These are phyloP conservation scores for Maniola hyperantus DNA, from an alignment of 2,888 invertebrate species.

Conservation along the genomic window DNA sequence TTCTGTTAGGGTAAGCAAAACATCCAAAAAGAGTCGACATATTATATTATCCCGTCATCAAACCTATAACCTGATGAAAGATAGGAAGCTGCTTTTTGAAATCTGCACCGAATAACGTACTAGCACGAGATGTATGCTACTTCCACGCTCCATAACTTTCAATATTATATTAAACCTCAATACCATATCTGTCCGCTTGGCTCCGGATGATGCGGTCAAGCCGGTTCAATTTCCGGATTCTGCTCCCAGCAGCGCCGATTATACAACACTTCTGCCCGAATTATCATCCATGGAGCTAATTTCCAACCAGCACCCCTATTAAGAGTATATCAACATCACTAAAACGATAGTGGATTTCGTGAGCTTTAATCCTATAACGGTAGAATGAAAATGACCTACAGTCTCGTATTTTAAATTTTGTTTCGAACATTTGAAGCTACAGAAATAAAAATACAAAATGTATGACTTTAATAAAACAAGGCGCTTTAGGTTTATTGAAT, in stretches of 20 bases:
- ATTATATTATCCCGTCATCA: too few species aligned
- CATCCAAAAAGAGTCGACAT: too few species aligned
- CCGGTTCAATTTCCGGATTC: slow-evolving; percentile 64
- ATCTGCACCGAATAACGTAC: too few species aligned
- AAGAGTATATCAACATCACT: background rate
- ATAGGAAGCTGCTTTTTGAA: too few species aligned
- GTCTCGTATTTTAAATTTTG: too few species aligned
- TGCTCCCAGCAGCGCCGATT: slow-evolving; percentile 34
- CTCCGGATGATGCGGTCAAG: slow-evolving; percentile 51
- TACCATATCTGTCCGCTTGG: slow-evolving; percentile 7
- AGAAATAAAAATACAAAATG: too few species aligned
- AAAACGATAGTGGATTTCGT: background rate
- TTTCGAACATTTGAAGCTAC: too few species aligned
- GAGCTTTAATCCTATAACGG: background rate
- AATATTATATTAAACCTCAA: slow-evolving; percentile 6
- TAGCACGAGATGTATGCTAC: background rate
- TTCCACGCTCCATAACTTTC: background rate
- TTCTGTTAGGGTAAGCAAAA: too few species aligned
- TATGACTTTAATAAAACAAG: too few species aligned
- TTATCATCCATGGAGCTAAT: slow-evolving; percentile 34
- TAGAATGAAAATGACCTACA: too few species aligned
- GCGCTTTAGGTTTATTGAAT: too few species aligned
- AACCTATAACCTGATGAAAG: too few species aligned
- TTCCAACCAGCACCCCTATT: background rate
- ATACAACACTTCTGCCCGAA: slow-evolving; percentile 35